These are phyloP conservation scores for Mantis religiosa DNA, from an alignment of 2,888 invertebrate genomes.

Conservation along the genomic window DNA sequence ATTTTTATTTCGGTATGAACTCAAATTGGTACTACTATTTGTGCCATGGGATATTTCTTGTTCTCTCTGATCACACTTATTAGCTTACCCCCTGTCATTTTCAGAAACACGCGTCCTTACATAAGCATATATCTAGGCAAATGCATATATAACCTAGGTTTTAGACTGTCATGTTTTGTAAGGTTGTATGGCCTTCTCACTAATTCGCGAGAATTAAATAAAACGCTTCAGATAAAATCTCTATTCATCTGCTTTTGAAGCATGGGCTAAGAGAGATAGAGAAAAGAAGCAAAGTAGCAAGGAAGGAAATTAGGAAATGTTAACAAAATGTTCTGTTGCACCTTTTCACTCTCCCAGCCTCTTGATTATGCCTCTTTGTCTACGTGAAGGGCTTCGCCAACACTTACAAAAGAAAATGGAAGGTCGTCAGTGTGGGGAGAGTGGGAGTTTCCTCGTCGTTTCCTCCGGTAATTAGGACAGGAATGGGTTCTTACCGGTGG, in stretches of 20 bases:
- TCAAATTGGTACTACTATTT: too few relatives aligned
- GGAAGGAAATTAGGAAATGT: background rate
- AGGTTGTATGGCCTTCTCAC: too few relatives aligned
- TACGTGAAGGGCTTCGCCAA: background rate
- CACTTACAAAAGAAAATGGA: background rate
- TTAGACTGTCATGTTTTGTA: too few relatives aligned
- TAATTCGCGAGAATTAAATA: too few relatives aligned
- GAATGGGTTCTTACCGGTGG: background rate
- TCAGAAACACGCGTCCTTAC: too few relatives aligned
- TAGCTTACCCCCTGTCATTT: too few relatives aligned
- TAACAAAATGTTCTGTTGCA: background rate
- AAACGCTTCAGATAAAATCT: too few relatives aligned
- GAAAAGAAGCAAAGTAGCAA: background rate
- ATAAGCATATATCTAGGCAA: too few relatives aligned
- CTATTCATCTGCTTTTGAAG: background rate
- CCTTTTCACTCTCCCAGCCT: background rate
- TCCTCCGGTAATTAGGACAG: background rate
- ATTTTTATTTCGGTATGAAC: too few relatives aligned
- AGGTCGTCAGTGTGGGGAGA: background rate
- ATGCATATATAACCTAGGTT: too few relatives aligned
- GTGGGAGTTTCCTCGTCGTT: background rate
- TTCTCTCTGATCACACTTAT: too few relatives aligned
- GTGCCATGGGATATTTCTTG: too few relatives aligned
- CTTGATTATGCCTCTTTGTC: background rate
- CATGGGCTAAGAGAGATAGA: background rate